Conservation (phyloP, 1,140 invertebrate genomes). For the Ephestia elutella region DNA sequence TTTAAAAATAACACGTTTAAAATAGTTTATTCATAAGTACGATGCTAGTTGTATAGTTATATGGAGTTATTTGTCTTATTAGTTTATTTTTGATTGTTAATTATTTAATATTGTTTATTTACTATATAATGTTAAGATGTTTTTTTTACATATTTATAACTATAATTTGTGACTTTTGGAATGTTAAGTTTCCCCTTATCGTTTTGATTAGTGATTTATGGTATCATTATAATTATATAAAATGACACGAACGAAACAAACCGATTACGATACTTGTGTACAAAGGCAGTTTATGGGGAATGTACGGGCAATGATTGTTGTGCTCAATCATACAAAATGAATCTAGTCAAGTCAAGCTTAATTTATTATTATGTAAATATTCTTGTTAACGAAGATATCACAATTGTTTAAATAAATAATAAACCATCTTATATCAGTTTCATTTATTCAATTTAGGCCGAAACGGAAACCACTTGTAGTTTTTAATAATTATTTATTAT, state of each 20-base stretch:
- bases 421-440: not conserved
- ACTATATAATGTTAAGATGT: conserved; percentile 22
- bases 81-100: conserved; percentile 17
- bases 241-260: conserved; percentile 31
- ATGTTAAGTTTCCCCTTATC: conserved; percentile 32
- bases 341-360: conserved; percentile 37
- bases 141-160: conserved; percentile 21
- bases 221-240: conserved; percentile 42
- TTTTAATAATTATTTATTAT: conserved; percentile 34
- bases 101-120: conserved; percentile 8
- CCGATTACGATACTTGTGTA: conserved; percentile 18
- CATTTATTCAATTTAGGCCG: conserved; percentile 7
- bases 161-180: conserved; percentile 25
- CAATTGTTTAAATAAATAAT: conserved; percentile 26
- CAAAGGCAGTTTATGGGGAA: conserved; percentile 31
- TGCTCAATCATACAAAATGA: conserved; percentile 46
- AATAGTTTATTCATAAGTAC: conserved; percentile 16
- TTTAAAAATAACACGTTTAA: conserved; percentile 11
- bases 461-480: not conserved
- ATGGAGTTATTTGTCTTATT: conserved; percentile 12
- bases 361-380: conserved; percentile 37
- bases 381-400: conserved; percentile 26
- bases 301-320: conserved; percentile 34
- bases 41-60: conserved; percentile 13
- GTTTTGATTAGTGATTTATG: conserved; percentile 24